Base-by-base conservation (phyloP, 2,888 invertebrate species). In the Tuberolachnus salignus region DNA sequence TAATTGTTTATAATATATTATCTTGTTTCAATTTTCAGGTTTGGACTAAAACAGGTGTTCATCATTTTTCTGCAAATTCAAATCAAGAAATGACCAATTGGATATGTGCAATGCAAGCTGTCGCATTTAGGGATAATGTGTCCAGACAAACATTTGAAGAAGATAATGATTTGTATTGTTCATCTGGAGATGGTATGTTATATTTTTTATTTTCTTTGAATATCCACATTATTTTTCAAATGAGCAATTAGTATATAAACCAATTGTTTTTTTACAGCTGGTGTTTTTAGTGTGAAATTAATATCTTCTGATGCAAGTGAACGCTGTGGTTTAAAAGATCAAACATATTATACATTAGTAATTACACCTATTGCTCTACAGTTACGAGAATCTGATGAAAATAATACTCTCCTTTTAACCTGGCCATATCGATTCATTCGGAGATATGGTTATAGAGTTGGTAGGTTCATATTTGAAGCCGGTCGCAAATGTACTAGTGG, bases 391-490 rank as follows among this genome's bases (percentile, higher is more conserved):
- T 87, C 89, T 71, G 89, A 89, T 84, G 88, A 90, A 82, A 89
- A 88, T 83, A 89, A 89, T 82, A 81, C 81, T 19, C 85, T 91
- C 23, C 87, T 91, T 83, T 93, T 90, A 81, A 92, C 91, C 67
- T 94, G 94, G 94, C 94, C 94, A 64, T 94, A 93, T 85, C 89
- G 92, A 83, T 94, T 91, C 84, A 94, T 94, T 82, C 88, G 94
- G 81, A 88, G 92, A 81, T 94, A 94, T 85, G 94, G 94, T n/a
- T 93, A 93, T 83, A 90, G 92, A 83, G 91, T 92, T 85, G 93
- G 93, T 59, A 93, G 92, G 85, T 94, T 94, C 84, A 93, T 93
- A 51, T 94, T 94, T 85, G 94, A 94, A 87, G 94, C 94, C 23
- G 94, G 94, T 0, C 88, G 94, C 80, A 94, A 94, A 86, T 94